A percentile compares a stretch with the other conserved stretches of the same genome.
phyloP scores from a whole-genome alignment of 1,140 invertebrate species.

The Euura saliciscinereae region DNA sequence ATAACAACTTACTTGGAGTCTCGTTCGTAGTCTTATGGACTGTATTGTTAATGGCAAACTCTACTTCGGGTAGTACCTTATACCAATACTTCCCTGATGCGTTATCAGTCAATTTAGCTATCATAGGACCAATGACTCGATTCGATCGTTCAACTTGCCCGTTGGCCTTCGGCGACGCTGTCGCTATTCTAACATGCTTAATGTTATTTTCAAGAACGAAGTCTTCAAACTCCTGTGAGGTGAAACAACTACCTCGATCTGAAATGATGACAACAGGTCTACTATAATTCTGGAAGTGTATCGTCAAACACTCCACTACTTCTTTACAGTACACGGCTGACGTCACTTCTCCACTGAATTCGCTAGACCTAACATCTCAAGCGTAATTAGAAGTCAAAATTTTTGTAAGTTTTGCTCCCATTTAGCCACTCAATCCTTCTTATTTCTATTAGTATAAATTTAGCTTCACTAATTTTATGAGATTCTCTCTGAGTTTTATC shows the following conservation, averaged over 20 bases:
- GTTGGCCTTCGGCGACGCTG: slow-evolving; percentile 17
- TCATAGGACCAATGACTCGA: slow-evolving; percentile 23
- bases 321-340: too few relatives aligned
- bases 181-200: slow-evolving; percentile 16
- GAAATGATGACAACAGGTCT: slow-evolving; percentile 11
- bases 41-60: slow-evolving; percentile 37
- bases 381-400: too few relatives aligned
- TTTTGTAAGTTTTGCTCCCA: too few relatives aligned
- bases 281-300: slow-evolving; percentile 18
- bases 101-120: slow-evolving; percentile 23
- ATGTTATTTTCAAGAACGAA: background rate
- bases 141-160: slow-evolving; percentile 21
- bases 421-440: too few relatives aligned
- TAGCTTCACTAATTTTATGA: too few relatives aligned
- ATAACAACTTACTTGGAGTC: slow-evolving; percentile 30
- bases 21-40: slow-evolving; percentile 26
- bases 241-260: slow-evolving; percentile 19
- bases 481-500: too few relatives aligned
- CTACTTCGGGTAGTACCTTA: slow-evolving; percentile 24
- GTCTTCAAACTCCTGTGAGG: slow-evolving; percentile 14
- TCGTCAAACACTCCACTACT: slow-evolving; percentile 16
- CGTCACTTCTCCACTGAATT: too few relatives aligned
- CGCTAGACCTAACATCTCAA: too few relatives aligned
- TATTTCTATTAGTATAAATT: too few relatives aligned
- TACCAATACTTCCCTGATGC: slow-evolving; percentile 29